These are phyloP conservation scores for Karalla daura DNA, from an alignment of 2,797 vertebrate species.

Conservation along the genomic window DNA sequence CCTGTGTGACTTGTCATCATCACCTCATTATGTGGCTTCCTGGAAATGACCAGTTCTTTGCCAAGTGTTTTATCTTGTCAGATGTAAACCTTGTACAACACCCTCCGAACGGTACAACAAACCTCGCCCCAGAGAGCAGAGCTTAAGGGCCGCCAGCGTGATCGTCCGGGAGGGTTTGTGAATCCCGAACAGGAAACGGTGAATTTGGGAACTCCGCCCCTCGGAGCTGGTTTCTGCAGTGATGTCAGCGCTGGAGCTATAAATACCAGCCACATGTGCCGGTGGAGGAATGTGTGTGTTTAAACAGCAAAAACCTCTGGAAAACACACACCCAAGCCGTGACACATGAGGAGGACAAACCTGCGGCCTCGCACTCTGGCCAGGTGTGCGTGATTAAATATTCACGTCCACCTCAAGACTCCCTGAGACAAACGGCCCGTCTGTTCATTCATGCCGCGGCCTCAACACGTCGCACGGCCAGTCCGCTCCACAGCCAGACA, in stretches of 20 bases:
- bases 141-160: too few species aligned
- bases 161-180: not conserved
- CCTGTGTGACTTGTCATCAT: too few species aligned
- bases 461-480: not conserved
- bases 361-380: too few species aligned
- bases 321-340: constrained; percentile 1
- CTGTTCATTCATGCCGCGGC: constrained; percentile 23
- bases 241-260: constrained; percentile 60
- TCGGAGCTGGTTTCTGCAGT: constrained; percentile 39
- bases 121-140: too few species aligned
- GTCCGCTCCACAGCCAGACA: constrained; percentile 11
- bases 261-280: constrained; percentile 67
- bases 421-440: constrained; percentile 25
- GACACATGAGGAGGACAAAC: not conserved
- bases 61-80: too few species aligned
- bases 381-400: not conserved
- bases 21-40: too few species aligned
- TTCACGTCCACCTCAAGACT: not conserved
- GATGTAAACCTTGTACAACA: too few species aligned
- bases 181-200: constrained; percentile 53
- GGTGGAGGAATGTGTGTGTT: constrained; percentile 63
- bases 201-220: constrained; percentile 27
- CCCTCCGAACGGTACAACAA: too few species aligned
- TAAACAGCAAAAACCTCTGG: constrained; percentile 30
- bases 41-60: too few species aligned